Evolutionary conservation across 53 echinoderm and acorn worm genomes (phyloP), one percentile per base, ranked within the genome.

Genomic region (Astropecten irregularis): DNA sequence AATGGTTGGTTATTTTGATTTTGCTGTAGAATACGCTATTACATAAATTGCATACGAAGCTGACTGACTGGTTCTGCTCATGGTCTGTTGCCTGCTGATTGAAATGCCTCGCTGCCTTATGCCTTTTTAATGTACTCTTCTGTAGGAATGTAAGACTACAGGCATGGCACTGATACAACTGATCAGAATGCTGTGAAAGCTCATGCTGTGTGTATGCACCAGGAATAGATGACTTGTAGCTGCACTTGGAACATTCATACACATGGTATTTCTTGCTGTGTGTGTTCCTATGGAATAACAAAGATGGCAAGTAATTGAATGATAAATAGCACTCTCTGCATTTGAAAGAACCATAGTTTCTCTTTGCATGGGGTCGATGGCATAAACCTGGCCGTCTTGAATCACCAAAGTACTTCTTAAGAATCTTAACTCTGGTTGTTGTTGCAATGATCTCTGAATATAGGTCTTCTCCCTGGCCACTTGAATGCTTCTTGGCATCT

Each of bases 171-270:
- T 33, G 62, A 59, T 59, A 79, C 3, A 79, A 47, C 16, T 61
- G 79, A 48, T 61, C 48, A 16, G 60, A 18, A 44, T 79, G 79
- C 19, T 44, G 31, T 4, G 1, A 26, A n/a, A 79, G 49, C 62
- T 79, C 79, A 61, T 79, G 79, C 46, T 62, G 61, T 20, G 61
- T 79, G 47, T 57, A 79, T 27, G 79, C 79, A 79, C 79, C 79
- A 15, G 79, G 79, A 19, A 40, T 25, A 31, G 31, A 19, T 15
- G 79, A 79, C 29, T 62, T 79, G 49, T 79, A 79, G 25, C 46
- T 79, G 23, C 79, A 79, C 62, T 79, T 79, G 0, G 46, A 62
- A 62, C 79, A 79, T 19, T 62, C 59, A 59, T 32, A 79, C 79
- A 79, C 28, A 29, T 61, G 62, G 48, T 62, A 35, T 48, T 48